Conservation (phyloP, 1,140 invertebrate genomes). For the Trachymyrmex septentrionalis region DNA sequence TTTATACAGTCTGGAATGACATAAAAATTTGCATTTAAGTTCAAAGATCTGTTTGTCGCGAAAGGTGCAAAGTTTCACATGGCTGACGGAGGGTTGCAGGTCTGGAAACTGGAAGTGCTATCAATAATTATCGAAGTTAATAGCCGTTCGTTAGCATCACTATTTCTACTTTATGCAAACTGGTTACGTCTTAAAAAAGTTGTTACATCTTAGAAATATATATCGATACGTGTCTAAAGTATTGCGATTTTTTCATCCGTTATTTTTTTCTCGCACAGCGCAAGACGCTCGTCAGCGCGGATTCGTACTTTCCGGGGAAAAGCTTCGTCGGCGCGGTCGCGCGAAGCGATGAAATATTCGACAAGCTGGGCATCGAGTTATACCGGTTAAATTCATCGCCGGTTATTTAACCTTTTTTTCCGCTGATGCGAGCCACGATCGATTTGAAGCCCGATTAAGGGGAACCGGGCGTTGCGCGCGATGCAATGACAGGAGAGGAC, state of each 20-base stretch:
- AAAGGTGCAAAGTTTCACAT: no score
- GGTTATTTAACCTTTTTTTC: conserved; percentile 62
- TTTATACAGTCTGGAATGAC: no score
- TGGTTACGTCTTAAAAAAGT: background rate
- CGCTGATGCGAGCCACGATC: conserved; percentile 47
- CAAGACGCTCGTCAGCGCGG: background rate
- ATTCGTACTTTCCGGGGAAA: conserved; percentile 27
- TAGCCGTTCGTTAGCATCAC: background rate
- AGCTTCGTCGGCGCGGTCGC: conserved; percentile 11
- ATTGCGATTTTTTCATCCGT: background rate
- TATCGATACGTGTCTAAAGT: no score
- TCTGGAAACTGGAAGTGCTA: background rate
- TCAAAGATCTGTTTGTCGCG: no score
- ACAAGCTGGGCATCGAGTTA: conserved; percentile 56
- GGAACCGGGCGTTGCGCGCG: conserved; percentile 47
- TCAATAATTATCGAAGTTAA: background rate
- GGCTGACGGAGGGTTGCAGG: no score
- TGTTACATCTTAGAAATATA: background rate
- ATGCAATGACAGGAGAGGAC: conserved; percentile 52
- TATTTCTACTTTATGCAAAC: background rate
- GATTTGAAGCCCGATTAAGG: conserved; percentile 57
- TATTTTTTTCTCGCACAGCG: background rate
- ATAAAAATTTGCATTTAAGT: no score
- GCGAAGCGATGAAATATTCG: conserved; percentile 65
- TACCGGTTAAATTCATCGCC: conserved; percentile 57